Percentiles rank a stretch among this genome's conserved stretches.
Evolutionary conservation across 1,140 invertebrate species (phyloP).

Genomic region (Lasioglossum baleicum): DNA sequence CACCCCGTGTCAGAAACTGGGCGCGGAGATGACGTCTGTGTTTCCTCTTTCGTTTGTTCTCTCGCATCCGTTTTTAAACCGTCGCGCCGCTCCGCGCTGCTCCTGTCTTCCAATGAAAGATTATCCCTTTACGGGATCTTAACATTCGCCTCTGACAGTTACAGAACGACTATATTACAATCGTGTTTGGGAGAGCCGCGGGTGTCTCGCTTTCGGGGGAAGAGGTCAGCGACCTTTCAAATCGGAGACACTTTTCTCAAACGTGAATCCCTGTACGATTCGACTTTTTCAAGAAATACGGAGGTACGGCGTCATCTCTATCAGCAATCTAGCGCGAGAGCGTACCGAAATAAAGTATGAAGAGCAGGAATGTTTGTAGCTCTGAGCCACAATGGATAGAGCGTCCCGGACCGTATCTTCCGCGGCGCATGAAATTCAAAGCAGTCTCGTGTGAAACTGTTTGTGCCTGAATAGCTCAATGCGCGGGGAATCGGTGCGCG

Average conservation of each 20-base stretch:
- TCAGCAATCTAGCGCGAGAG: background rate
- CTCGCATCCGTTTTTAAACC: conserved; percentile 56
- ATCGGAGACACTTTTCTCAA: background rate
- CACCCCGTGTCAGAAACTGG: conserved; percentile 56
- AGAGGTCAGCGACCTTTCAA: conserved; percentile 10
- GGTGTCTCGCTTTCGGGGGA: background rate
- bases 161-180: conserved; percentile 56
- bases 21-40: conserved; percentile 57
- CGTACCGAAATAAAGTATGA: background rate
- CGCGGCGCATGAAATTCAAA: conserved; percentile 45
- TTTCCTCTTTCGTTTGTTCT: conserved; percentile 42
- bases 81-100: conserved; percentile 48
- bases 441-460: conserved; percentile 43
- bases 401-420: conserved; percentile 50
- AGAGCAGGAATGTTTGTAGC: conserved; percentile 34
- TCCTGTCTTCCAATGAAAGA: conserved; percentile 52
- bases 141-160: conserved; percentile 47
- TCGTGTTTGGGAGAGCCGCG: conserved; percentile 24
- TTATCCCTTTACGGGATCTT: conserved; percentile 46
- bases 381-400: conserved; percentile 48
- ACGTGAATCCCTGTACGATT: too few relatives aligned
- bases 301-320: background rate
- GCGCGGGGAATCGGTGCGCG: conserved; percentile 22
- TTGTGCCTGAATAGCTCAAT: conserved; percentile 55
- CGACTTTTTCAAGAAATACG: too few relatives aligned